phyloP scores from a whole-genome alignment of 2,113 vertebrate species.

The Trochalopteron elliotii region DNA sequence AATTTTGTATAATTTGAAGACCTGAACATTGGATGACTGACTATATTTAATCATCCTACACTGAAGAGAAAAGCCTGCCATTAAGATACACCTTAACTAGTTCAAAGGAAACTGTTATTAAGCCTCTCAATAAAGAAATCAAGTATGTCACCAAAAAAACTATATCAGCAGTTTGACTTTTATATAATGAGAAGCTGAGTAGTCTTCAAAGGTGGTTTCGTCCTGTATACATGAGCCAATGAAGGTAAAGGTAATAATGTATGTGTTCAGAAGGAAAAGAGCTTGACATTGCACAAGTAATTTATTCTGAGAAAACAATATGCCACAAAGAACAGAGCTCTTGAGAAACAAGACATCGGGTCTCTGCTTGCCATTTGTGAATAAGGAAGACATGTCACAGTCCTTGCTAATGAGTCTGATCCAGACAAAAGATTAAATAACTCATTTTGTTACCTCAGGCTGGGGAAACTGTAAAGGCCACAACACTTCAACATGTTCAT shows the following conservation, averaged over 20 bases:
- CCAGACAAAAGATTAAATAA: slow-evolving; percentile 35
- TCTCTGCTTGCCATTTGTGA: slow-evolving; percentile 14
- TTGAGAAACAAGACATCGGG: background rate
- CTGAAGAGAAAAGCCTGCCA: background rate
- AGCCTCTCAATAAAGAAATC: background rate
- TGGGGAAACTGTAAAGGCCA: slow-evolving; percentile 12
- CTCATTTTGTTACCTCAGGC: background rate
- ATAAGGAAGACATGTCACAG: background rate
- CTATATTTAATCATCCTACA: background rate
- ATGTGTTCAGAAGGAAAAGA: background rate
- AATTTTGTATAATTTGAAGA: background rate
- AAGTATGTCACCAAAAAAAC: background rate
- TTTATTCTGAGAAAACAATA: slow-evolving; percentile 13
- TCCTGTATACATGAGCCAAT: background rate
- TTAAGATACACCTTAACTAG: background rate
- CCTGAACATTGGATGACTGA: background rate
- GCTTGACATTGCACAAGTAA: background rate
- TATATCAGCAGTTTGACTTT: background rate
- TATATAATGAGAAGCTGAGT: background rate
- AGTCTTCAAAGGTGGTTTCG: background rate
- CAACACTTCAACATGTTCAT: background rate
- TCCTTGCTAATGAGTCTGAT: slow-evolving; percentile 13
- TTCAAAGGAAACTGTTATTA: background rate
- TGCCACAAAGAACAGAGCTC: background rate
- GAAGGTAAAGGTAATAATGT: background rate